Percentiles rank a stretch among this genome's conserved stretches.
Evolutionary conservation across 2,113 vertebrate genomes (phyloP).

Genomic region (Cettia cetti): DNA sequence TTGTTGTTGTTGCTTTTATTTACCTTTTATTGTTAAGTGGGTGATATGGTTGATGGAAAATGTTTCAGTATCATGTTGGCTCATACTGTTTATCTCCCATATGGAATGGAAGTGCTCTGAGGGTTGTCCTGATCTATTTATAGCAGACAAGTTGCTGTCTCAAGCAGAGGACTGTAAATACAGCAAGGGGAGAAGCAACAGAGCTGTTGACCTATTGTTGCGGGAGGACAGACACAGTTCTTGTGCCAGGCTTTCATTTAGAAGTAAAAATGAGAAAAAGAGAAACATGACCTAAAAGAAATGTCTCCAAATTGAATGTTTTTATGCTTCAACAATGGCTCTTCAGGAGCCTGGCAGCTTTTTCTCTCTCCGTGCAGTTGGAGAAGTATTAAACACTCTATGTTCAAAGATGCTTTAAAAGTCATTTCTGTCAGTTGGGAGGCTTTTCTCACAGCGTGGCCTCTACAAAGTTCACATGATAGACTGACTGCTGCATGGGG

Average conservation of each 20-base stretch:
- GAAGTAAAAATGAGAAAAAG: conserved; percentile 11
- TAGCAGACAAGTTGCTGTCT: neutral
- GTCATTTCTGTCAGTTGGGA: neutral
- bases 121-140: neutral
- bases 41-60: neutral
- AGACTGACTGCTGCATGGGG: neutral
- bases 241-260: neutral
- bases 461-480: neutral
- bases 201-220: neutral
- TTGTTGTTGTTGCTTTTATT: neutral
- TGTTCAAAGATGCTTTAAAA: conserved; percentile 39
- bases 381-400: neutral
- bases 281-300: neutral
- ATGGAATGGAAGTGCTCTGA: neutral
- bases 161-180: neutral
- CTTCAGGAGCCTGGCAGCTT: conserved; percentile 28
- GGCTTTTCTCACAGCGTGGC: neutral
- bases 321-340: neutral
- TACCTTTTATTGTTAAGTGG: neutral
- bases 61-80: neutral
- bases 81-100: neutral
- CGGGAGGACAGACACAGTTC: neutral
- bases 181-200: neutral
- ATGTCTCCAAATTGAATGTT: neutral
- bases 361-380: neutral